Percentiles rank a stretch among this genome's conserved stretches.
Evolutionary conservation across 1,140 invertebrate species (phyloP).

Genomic region (Rhyzopertha dominica): DNA sequence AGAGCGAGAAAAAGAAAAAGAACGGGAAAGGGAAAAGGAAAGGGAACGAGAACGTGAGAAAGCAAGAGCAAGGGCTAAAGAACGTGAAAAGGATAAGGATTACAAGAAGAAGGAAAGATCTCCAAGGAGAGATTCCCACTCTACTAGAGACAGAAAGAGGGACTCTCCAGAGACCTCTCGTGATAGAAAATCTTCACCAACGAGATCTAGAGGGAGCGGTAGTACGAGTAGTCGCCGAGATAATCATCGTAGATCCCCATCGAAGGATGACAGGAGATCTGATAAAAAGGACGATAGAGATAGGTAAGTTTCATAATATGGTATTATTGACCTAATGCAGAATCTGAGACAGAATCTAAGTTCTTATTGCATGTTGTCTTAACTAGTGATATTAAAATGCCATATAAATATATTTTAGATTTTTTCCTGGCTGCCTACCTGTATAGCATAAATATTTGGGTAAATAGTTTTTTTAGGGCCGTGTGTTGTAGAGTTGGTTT

Average conservation of each 20-base stretch:
- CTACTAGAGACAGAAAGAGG: slow-evolving; percentile 34
- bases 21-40: slow-evolving; percentile 35
- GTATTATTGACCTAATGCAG: not conserved
- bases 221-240: slow-evolving; percentile 22
- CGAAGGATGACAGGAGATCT: slow-evolving; percentile 32
- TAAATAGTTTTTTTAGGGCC: too few species aligned
- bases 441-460: too few species aligned
- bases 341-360: too few species aligned
- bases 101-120: slow-evolving; percentile 36
- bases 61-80: slow-evolving; percentile 36
- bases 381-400: too few species aligned
- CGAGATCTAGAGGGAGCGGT: slow-evolving; percentile 23
- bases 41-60: slow-evolving; percentile 35
- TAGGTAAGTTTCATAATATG: slow-evolving; percentile 15
- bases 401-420: too few species aligned
- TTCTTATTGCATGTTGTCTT: too few species aligned
- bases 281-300: slow-evolving; percentile 35
- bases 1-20: slow-evolving; percentile 34
- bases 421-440: too few species aligned
- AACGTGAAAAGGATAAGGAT: slow-evolving; percentile 38
- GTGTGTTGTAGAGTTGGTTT: too few species aligned
- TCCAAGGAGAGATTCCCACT: slow-evolving; percentile 35
- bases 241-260: slow-evolving; percentile 28
- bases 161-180: slow-evolving; percentile 41
- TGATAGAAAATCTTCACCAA: slow-evolving; percentile 37